Evolutionary conservation across 2,888 invertebrate species (phyloP), one percentile per base, ranked within the genome.

Genomic region (Crossocerus cetratus): DNA sequence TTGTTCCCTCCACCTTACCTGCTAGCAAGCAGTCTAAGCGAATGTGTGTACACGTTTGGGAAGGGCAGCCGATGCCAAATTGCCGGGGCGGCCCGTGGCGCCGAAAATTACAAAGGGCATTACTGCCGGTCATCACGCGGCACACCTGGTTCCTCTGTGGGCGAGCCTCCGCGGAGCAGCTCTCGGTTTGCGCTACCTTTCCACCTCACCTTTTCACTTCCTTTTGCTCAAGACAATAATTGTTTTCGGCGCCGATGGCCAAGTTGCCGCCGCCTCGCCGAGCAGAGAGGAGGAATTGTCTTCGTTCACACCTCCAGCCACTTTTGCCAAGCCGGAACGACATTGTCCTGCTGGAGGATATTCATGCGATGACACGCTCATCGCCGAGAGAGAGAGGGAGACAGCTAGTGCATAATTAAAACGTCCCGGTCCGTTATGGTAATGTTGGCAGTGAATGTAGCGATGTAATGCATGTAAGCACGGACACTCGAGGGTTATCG

Each of bases 401-500:
- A 57, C 67, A 58, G 54, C 53, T 42, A 60, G 32, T 61, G n/a
- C 57, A 59, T 63, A 60, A 67, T 63, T 54, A 65, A 77, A 75
- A 69, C 44, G 56, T 56, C 21, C 18, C 14, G 23, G 18, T 68
- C 45, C 22, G 45, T 65, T 21, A 16, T n/a, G 45, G 8, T 61
- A 53, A 49, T 22, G 49, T 4, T 5, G 23, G 18, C 43, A n/a
- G 8, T 57, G 55, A 71, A 58, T 44, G 13, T 57, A 56, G 68
- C 54, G 44, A 20, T 43, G 21, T 21, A 23, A 53, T 63, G 56
- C 61, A 65, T 63, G 61, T 45, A 58, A 61, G 43, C 57, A 45
- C 67, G 45, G 59, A 22, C n/a, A 55, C 56, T 63, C 55, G 53
- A 57, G 68, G 78, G 74, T 79, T 80, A 80, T 77, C 70, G 80